phyloP scores from a whole-genome alignment of 2,888 invertebrate species.

The Trichopoda pennipes region DNA sequence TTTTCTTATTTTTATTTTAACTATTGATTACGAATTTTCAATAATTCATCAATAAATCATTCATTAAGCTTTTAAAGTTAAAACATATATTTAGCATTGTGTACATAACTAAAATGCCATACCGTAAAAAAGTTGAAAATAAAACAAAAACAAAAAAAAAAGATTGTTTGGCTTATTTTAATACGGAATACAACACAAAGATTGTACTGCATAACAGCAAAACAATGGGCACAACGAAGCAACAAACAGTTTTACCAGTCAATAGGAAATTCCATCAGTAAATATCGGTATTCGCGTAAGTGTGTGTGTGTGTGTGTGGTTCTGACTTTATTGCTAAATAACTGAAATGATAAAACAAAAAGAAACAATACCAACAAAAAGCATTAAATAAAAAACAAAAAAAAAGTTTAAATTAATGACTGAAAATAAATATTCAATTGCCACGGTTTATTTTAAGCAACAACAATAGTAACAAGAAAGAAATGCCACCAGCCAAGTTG shows the following conservation, averaged over 20 bases:
- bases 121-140: conserved; percentile 6
- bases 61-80: conserved; percentile 60
- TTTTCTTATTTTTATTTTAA: neutral
- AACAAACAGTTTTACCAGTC: conserved; percentile 34
- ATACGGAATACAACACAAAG: conserved; percentile 24
- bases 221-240: conserved; percentile 22
- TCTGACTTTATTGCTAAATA: conserved; percentile 58
- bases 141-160: conserved; percentile 25
- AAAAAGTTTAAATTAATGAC: conserved; percentile 18
- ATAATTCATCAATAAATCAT: conserved; percentile 64
- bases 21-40: conserved; percentile 31
- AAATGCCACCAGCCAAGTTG: conserved; percentile 50
- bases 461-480: conserved; percentile 10
- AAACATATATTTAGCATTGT: conserved; percentile 59
- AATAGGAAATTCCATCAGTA: conserved; percentile 24
- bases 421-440: conserved; percentile 56
- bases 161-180: conserved; percentile 31
- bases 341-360: conserved; percentile 49
- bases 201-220: conserved; percentile 9
- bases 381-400: conserved; percentile 20
- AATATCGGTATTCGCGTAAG: neutral
- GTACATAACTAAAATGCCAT: conserved; percentile 54
- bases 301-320: conserved; percentile 11
- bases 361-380: conserved; percentile 22
- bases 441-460: conserved; percentile 17